Percentiles rank a stretch among this genome's conserved stretches.
Evolutionary conservation across 2,888 invertebrate genomes (phyloP).

Genomic region (Ophraella communa): DNA sequence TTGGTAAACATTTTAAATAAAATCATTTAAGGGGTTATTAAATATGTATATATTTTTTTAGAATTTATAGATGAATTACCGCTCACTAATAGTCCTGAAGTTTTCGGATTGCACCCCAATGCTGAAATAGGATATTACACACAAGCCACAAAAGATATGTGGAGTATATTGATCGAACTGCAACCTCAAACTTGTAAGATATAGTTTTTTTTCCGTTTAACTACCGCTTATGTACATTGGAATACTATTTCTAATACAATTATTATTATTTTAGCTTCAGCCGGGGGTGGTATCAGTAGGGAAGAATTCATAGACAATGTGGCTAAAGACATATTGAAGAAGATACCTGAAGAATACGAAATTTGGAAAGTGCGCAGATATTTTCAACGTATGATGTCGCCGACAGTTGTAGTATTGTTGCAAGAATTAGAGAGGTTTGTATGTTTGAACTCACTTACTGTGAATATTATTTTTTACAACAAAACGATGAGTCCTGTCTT

Average conservation of each 20-base stretch:
- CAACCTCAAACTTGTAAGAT: conserved; percentile 87
- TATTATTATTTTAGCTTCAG: conserved; percentile 63
- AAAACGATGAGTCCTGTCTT: no score
- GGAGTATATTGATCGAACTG: conserved; percentile 83
- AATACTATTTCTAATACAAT: neutral
- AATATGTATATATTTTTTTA: conserved; percentile 52
- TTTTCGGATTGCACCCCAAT: conserved; percentile 93
- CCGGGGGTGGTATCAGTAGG: conserved; percentile 75
- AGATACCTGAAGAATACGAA: conserved; percentile 80
- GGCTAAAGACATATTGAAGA: conserved; percentile 77
- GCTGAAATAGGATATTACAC: conserved; percentile 95
- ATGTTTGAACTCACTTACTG: no score
- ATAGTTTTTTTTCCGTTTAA: neutral
- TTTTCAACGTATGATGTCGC: conserved; percentile 81
- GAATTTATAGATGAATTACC: conserved; percentile 83
- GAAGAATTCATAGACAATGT: conserved; percentile 85
- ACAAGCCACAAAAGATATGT: conserved; percentile 84
- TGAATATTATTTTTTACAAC: no score
- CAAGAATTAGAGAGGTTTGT: conserved; percentile 80
- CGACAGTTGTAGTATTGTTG: conserved; percentile 83
- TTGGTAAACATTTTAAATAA: conserved; percentile 61
- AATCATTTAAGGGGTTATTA: neutral
- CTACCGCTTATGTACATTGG: neutral
- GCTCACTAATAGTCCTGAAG: conserved; percentile 84
- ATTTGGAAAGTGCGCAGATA: conserved; percentile 76